phyloP scores from a whole-genome alignment of 1,140 invertebrate species.

The Cyrtorhinus lividipennis region DNA sequence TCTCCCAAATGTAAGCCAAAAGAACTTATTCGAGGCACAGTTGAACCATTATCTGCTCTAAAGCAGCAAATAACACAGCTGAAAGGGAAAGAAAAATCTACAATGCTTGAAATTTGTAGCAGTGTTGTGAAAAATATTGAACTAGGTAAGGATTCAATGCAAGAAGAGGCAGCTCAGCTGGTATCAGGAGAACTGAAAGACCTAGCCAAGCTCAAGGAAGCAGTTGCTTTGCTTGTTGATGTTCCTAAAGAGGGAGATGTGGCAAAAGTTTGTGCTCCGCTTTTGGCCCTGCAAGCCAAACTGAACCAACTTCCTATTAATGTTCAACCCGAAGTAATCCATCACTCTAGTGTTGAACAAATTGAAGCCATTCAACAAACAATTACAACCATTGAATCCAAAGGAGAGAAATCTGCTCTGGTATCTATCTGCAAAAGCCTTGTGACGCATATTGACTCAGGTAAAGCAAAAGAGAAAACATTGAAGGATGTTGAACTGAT shows the following conservation, averaged over 20 bases:
- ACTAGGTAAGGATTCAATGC: neutral
- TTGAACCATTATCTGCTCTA: neutral
- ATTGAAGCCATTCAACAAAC: neutral
- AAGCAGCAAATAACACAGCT: neutral
- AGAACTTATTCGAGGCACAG: neutral
- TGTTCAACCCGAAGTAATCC: neutral
- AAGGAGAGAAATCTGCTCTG: neutral
- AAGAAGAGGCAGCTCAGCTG: neutral
- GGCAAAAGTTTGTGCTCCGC: neutral
- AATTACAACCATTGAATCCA: neutral
- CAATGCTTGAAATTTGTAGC: neutral
- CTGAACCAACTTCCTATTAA: neutral
- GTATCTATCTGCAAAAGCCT: neutral
- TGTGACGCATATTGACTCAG: neutral
- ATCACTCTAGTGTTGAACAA: neutral
- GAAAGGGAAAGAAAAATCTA: neutral
- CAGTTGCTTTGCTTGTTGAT: neutral
- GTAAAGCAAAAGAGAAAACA: neutral
- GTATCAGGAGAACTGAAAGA: neutral
- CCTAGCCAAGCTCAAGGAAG: neutral
- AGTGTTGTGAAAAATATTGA: neutral
- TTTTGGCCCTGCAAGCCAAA: neutral
- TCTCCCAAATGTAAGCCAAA: neutral
- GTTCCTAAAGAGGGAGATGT: neutral
- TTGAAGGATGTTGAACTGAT: neutral